Evolutionary conservation across 2,113 vertebrate species (phyloP).

Genomic region (Polypterus bichir): DNA sequence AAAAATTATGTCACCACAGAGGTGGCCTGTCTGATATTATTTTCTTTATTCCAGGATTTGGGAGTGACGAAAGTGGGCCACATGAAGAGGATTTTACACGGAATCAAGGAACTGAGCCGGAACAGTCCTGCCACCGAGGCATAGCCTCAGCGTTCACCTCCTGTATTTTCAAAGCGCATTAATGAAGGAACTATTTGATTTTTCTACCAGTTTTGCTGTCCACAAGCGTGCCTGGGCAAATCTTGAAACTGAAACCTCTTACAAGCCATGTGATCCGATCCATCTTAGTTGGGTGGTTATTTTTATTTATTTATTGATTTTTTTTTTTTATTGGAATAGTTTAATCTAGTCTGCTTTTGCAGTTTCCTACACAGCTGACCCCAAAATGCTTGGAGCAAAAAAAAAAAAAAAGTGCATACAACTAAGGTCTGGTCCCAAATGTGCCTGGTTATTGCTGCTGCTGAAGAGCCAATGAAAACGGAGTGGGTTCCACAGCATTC

Average conservation of each 20-base stretch:
- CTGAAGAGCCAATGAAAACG: too few relatives aligned
- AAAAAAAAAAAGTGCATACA: too few relatives aligned
- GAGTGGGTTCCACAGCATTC: too few relatives aligned
- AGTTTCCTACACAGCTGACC: too few relatives aligned
- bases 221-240: constrained; percentile 16
- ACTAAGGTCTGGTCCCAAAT: too few relatives aligned
- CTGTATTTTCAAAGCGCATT: constrained; percentile 40
- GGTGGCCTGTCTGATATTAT: constrained; percentile 7
- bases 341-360: too few relatives aligned
- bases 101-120: constrained; percentile 81
- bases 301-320: not conserved
- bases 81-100: constrained; percentile 92
- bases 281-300: not conserved
- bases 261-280: constrained; percentile 15
- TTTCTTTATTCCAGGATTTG: constrained; percentile 63
- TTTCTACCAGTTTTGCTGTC: constrained; percentile 19
- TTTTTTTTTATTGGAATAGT: too few relatives aligned
- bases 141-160: constrained; percentile 47
- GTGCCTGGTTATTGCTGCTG: too few relatives aligned
- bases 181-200: constrained; percentile 18
- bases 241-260: constrained; percentile 11
- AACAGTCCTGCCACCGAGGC: constrained; percentile 68
- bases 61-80: constrained; percentile 95
- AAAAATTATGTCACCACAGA: too few relatives aligned
- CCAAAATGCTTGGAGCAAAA: too few relatives aligned